Conservation (phyloP, 2,797 vertebrate species). For the Arremon brunneinucha region DNA sequence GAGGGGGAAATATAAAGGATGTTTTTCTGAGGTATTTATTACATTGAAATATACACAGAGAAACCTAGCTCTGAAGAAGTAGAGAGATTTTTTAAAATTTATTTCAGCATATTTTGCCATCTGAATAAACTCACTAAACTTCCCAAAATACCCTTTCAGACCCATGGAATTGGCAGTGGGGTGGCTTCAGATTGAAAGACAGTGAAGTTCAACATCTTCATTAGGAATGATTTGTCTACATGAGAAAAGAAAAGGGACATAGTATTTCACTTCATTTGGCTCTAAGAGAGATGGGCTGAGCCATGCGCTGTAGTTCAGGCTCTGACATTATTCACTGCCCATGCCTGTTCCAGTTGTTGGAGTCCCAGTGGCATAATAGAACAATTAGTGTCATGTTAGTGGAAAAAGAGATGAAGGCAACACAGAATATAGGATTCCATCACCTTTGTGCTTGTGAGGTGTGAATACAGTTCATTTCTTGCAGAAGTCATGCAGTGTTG, state of each 20-base stretch:
- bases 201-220: neutral
- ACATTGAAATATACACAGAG: neutral
- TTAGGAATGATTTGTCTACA: neutral
- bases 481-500: neutral
- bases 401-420: neutral
- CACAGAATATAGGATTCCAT: neutral
- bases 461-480: neutral
- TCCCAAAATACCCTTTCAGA: neutral
- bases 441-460: neutral
- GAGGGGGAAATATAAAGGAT: neutral
- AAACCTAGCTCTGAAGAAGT: neutral
- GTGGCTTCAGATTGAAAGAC: neutral
- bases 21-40: neutral
- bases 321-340: neutral
- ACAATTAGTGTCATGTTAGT: rapidly evolving
- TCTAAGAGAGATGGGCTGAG: neutral
- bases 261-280: neutral
- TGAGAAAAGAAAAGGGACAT: neutral
- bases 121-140: neutral
- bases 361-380: neutral
- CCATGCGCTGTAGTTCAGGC: neutral
- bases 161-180: neutral
- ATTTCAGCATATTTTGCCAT: neutral
- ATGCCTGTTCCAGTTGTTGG: neutral
- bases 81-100: rapidly evolving